Evolutionary conservation across 2,797 vertebrate genomes (phyloP), one percentile per base, ranked within the genome.

Genomic region (Anguilla megastoma): DNA sequence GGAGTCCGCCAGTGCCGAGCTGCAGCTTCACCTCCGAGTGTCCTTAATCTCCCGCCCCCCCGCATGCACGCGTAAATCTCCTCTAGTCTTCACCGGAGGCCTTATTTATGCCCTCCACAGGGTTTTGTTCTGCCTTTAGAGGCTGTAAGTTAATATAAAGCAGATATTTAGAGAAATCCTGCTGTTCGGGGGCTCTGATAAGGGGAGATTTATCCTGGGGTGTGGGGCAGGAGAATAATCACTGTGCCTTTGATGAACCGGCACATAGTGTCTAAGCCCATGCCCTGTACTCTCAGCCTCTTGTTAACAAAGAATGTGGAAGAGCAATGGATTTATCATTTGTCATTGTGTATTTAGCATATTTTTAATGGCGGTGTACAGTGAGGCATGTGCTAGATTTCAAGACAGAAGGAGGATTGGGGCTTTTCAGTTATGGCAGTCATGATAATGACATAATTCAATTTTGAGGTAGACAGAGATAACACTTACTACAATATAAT

Each of bases 111-210:
- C 85, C 66, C 90, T 87, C 79, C 18, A 76, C 86, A 54, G 24
- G 69, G 85, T 90, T 91, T 92, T 92, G 90, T 92, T 92, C 90
- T 90, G 89, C 86, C 88, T 88, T 91, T 89, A 91, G 82, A 87
- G 88, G 74, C 91, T 89, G 89, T 27, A 48, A 60, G 76, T 86
- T 85, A 88, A 91, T 89, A 90, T 90, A 91, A 89, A 88, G 85
- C 90, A 91, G 88, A 92, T 91, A 91, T 92, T 90, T 91, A 87
- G 85, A 76, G 12, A 88, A 90, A 89, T 90, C 89, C 87, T 58
- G 89, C 87, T 84, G 87, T 89, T 89, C 87, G 54, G 74, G 85
- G 84, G 86, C 41, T 58, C 86, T 88, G 91, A 92, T 91, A 90
- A 91, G 88, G 69, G 41, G 87, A 89, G 90, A 92, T 90, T 91